Conservation (phyloP, 2,113 vertebrate genomes). For the Cynopterus brachyotis region DNA sequence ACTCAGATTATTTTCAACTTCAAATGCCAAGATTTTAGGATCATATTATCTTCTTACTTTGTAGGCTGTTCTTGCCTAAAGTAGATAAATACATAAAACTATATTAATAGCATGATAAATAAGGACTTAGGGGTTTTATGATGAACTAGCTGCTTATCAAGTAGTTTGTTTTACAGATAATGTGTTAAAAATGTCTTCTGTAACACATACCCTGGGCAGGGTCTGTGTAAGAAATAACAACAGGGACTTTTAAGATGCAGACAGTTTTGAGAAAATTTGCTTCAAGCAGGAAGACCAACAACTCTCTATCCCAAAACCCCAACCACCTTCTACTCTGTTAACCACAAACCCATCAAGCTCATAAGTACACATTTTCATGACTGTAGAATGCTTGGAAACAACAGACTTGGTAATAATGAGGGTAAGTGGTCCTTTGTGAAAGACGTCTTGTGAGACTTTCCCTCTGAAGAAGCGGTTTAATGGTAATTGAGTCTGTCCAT, state of each 20-base stretch:
- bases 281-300: neutral
- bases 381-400: neutral
- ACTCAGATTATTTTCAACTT: neutral
- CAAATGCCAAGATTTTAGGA: neutral
- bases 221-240: neutral
- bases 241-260: neutral
- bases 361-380: neutral
- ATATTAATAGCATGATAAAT: neutral
- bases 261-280: neutral
- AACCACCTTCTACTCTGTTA: neutral
- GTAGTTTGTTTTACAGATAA: neutral
- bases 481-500: neutral
- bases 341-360: neutral
- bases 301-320: fast-evolving
- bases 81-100: neutral
- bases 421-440: neutral
- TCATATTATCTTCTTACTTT: neutral
- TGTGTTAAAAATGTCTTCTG: neutral
- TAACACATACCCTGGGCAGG: neutral
- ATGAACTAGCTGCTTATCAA: neutral
- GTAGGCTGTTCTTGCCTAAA: neutral
- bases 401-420: neutral
- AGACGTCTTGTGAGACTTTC: neutral
- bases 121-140: neutral
- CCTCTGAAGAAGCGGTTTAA: neutral